Base-by-base conservation (phyloP, 1,140 invertebrate species). In the Dreissena polymorpha region DNA sequence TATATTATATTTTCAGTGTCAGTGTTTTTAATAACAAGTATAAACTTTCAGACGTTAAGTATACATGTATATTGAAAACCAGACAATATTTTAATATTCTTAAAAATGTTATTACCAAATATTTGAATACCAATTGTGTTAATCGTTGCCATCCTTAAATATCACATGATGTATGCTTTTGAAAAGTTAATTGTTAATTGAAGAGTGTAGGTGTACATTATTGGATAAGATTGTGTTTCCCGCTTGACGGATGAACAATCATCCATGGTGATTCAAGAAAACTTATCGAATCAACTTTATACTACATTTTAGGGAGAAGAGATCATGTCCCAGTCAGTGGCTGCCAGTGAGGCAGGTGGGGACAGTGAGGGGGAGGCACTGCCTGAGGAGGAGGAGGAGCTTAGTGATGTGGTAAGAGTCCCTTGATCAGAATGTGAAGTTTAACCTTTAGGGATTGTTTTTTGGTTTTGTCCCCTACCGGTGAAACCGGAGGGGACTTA, bases 381-480 rank as follows among this genome's bases (percentile, higher is more conserved):
- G 12, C 29, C 78, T 12, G 73, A 65, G 18, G 84, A 86, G 39
- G 81, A 76, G 65, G 89, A 90, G 49, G 88, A 89, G 29, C 88
- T 89, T 21, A 90, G 90, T 89, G 89, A 91, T 83, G 88, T 91
- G 84, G 90, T 91, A 74, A 86, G 87, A 84, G 21, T 60, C 21
- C 57, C 12, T 60, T 60, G 21, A 60, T n/a, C 3, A 60, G 16
- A n/a, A 60, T 60, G 21, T 60, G 16, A 39, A 60, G 57, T 60
- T 23, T 6, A 60, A n/a, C 57, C 57, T 55, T 55, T 18, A 12
- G 53, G 12, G 53, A 55, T n/a, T n/a, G n/a, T n/a, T n/a, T n/a
- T n/a, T n/a, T n/a, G n/a, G n/a, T n/a, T n/a, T n/a, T n/a, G n/a
- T n/a, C n/a, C n/a, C n/a, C n/a, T n/a, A n/a, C n/a, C n/a, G n/a